A percentile compares a stretch with the other conserved stretches of the same genome.
phyloP scores from a whole-genome alignment of 2,113 vertebrate species.

The Prolemur simus region DNA sequence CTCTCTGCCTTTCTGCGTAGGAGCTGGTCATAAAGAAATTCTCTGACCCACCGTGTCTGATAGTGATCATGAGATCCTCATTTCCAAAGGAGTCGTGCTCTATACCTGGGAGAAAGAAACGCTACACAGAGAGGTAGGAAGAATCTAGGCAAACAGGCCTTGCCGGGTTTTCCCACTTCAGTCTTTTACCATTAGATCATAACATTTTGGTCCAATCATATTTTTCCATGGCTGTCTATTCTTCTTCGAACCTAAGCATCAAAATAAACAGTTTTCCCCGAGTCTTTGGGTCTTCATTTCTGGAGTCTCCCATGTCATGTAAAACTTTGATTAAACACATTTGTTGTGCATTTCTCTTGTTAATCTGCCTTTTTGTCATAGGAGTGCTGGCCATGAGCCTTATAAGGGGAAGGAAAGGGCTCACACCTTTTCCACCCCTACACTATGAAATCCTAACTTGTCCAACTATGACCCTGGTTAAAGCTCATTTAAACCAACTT shows the following conservation, averaged over 20 bases:
- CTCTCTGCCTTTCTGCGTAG: background rate
- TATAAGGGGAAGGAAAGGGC: background rate
- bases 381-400: background rate
- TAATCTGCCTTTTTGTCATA: background rate
- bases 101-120: background rate
- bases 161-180: background rate
- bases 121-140: background rate
- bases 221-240: background rate
- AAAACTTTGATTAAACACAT: background rate
- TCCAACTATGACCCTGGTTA: background rate
- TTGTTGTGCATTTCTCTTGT: background rate
- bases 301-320: background rate
- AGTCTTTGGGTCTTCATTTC: background rate
- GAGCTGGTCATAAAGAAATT: background rate
- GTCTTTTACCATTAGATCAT: background rate
- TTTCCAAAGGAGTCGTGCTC: background rate
- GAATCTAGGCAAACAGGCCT: background rate
- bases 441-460: background rate
- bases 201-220: background rate
- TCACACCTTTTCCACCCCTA: background rate
- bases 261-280: background rate
- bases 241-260: background rate
- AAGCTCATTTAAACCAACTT: background rate
- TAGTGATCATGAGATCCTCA: background rate
- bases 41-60: background rate